Evolutionary conservation across 2,888 invertebrate genomes (phyloP).

Genomic region (Sipha maydis): DNA sequence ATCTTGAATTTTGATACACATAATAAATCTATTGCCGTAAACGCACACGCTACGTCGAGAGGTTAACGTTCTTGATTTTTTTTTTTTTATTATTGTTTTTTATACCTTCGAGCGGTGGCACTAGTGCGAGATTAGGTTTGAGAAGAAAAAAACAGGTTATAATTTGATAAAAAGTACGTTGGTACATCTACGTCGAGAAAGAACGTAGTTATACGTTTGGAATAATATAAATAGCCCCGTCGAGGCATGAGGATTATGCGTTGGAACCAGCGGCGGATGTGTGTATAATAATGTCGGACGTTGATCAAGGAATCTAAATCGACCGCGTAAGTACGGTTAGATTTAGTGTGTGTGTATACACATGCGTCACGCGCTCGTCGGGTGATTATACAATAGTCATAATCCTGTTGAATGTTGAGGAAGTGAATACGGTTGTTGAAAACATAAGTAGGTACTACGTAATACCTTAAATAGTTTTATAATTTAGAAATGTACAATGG

Average conservation of each 20-base stretch:
- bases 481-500: conserved; percentile 25
- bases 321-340: neutral
- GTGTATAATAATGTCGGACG: neutral
- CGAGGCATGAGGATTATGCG: neutral
- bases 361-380: neutral
- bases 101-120: neutral
- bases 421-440: neutral
- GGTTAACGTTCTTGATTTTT: neutral
- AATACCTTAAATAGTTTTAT: conserved; percentile 7
- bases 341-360: no score
- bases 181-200: neutral
- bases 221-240: neutral
- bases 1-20: neutral
- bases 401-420: neutral
- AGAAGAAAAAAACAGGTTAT: conserved; percentile 5
- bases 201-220: neutral
- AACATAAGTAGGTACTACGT: neutral
- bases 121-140: neutral
- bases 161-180: neutral
- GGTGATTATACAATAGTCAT: neutral
- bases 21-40: neutral
- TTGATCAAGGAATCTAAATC: neutral
- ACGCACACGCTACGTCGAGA: neutral
- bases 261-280: neutral
- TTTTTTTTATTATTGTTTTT: neutral